Conservation (phyloP, 2,888 invertebrate species). For the Pristionchus maxplancki region DNA sequence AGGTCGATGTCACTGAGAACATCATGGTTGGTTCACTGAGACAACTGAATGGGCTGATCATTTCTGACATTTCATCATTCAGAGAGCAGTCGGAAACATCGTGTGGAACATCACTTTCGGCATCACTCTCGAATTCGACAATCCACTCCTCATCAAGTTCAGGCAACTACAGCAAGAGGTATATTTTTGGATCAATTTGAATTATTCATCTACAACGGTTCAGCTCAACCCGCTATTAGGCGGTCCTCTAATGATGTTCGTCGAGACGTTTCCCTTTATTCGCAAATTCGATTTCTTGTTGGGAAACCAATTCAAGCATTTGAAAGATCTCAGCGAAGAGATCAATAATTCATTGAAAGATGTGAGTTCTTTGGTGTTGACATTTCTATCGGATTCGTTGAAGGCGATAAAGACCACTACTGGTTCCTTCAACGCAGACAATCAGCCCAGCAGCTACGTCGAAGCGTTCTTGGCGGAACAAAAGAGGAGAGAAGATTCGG, state of each 20-base stretch:
- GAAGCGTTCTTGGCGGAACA: not conserved
- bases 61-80: not conserved
- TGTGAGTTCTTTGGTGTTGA: not conserved
- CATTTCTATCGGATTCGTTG: not conserved
- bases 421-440: not conserved
- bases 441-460: not conserved
- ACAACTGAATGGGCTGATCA: too few relatives aligned
- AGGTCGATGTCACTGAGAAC: slow-evolving; percentile 17
- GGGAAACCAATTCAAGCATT: not conserved
- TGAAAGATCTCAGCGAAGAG: not conserved
- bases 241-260: slow-evolving; percentile 34
- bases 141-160: slow-evolving; percentile 4
- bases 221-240: not conserved
- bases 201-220: not conserved
- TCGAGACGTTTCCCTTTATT: slow-evolving; percentile 24
- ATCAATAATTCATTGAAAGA: not conserved
- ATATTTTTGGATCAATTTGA: not conserved
- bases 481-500: not conserved
- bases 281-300: not conserved
- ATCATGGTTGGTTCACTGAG: slow-evolving; percentile 2
- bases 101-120: slow-evolving; percentile 30
- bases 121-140: slow-evolving; percentile 11
- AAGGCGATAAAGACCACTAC: not conserved
- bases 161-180: not conserved
- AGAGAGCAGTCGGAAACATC: slow-evolving; percentile 15